phyloP scores from a whole-genome alignment of 2,113 vertebrate genomes.

The Nerophis ophidion region DNA sequence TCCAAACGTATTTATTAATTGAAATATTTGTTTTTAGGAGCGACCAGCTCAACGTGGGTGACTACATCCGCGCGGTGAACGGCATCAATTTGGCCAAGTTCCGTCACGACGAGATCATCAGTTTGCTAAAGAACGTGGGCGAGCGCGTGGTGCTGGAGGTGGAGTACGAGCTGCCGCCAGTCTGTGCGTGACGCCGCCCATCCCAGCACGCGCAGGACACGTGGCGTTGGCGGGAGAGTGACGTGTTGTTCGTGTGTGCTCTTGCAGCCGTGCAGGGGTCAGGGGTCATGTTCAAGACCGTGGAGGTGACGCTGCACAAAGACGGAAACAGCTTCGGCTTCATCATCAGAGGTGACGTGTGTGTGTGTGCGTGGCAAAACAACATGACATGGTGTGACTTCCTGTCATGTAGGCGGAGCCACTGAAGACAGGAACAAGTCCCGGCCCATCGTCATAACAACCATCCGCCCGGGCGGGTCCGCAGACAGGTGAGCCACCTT shows the following conservation, averaged over 20 bases:
- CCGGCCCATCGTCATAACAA: slow-evolving; percentile 93
- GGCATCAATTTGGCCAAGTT: slow-evolving; percentile 97
- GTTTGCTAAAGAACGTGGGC: slow-evolving; percentile 93
- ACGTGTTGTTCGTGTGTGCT: slow-evolving; percentile 6
- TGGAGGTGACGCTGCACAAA: slow-evolving; percentile 96
- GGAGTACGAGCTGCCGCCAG: slow-evolving; percentile 91
- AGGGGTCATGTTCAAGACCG: slow-evolving; percentile 89
- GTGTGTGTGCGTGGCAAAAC: slow-evolving; percentile 7
- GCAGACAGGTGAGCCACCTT: slow-evolving; percentile 84
- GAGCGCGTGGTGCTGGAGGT: slow-evolving; percentile 94
- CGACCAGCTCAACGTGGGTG: slow-evolving; percentile 94
- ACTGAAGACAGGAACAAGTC: slow-evolving; percentile 98
- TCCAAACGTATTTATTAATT: no score
- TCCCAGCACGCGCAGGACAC: no score
- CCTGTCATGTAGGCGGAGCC: slow-evolving; percentile 77
- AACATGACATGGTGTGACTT: not conserved
- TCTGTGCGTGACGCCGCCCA: slow-evolving; percentile 77
- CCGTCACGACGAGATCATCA: slow-evolving; percentile 97
- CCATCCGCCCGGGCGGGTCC: slow-evolving; percentile 89
- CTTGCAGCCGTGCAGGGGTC: slow-evolving; percentile 85
- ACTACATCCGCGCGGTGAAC: slow-evolving; percentile 96
- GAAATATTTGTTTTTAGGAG: slow-evolving; percentile 71
- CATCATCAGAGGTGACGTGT: slow-evolving; percentile 88
- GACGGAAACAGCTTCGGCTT: slow-evolving; percentile 98
- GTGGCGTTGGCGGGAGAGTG: not conserved